These are phyloP conservation scores for Myrmecophaga tridactyla DNA, from an alignment of 2,113 vertebrate genomes.

Conservation along the genomic window DNA sequence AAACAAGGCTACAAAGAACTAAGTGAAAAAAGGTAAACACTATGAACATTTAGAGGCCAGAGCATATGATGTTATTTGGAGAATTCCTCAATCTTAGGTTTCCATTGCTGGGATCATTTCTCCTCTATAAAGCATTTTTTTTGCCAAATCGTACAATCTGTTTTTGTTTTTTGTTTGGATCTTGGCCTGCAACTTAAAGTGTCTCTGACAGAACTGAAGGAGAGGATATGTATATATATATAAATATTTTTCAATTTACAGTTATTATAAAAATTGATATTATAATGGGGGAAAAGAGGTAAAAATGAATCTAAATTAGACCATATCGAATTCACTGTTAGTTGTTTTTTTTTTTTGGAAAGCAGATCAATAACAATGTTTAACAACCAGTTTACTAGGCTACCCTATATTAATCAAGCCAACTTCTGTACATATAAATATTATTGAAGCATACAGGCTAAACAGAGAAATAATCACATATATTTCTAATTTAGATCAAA, in stretches of 20 bases:
- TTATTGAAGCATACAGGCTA: not conserved
- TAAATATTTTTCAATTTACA: not conserved
- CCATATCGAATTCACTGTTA: not conserved
- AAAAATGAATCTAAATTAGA: not conserved
- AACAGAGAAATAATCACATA: not conserved
- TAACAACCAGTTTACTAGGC: not conserved
- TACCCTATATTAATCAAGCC: not conserved
- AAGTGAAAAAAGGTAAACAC: not conserved
- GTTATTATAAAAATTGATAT: not conserved
- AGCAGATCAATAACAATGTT: too few relatives aligned
- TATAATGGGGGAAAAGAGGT: not conserved
- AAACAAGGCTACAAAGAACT: not conserved
- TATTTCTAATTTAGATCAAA: not conserved
- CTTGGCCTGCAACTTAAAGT: not conserved
- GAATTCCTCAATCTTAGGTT: not conserved
- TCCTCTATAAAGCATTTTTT: not conserved
- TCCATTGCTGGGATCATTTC: not conserved
- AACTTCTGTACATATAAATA: not conserved
- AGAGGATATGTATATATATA: not conserved
- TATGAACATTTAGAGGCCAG: not conserved
- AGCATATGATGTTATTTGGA: accelerated
- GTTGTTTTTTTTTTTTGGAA: too few relatives aligned
- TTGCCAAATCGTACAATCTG: not conserved
- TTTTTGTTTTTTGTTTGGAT: not conserved
- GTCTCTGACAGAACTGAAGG: not conserved